Percentiles rank a stretch among this genome's conserved stretches.
Evolutionary conservation across 2,888 invertebrate genomes (phyloP).

Genomic region (Silvanus unidentatus): DNA sequence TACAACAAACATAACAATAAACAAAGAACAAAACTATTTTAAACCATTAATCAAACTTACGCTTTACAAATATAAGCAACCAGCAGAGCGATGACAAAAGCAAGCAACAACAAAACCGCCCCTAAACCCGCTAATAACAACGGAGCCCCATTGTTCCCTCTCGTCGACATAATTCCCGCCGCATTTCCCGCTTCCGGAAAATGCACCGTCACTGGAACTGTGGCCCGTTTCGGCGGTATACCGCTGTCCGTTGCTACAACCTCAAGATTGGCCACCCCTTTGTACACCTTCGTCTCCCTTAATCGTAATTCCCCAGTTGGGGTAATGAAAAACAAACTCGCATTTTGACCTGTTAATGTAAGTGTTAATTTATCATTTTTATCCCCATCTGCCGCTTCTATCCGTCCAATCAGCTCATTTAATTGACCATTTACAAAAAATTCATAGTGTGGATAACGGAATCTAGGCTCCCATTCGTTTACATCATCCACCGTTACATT

Average conservation of each 20-base stretch:
- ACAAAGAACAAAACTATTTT: slow-evolving; percentile 1
- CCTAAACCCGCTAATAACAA: slow-evolving; percentile 58
- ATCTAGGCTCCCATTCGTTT: slow-evolving; percentile 91
- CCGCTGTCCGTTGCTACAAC: slow-evolving; percentile 83
- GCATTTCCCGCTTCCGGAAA: slow-evolving; percentile 47
- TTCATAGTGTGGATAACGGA: slow-evolving; percentile 82
- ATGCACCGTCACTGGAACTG: slow-evolving; percentile 63
- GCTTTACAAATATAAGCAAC: slow-evolving; percentile 72
- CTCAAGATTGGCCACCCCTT: slow-evolving; percentile 62
- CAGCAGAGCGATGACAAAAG: slow-evolving; percentile 68
- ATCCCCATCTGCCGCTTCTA: slow-evolving; percentile 87
- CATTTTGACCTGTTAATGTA: slow-evolving; percentile 50
- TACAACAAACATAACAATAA: slow-evolving; percentile 11
- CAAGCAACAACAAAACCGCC: slow-evolving; percentile 65
- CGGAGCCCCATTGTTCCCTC: slow-evolving; percentile 35
- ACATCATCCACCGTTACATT: slow-evolving; percentile 78
- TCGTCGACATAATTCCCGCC: slow-evolving; percentile 31
- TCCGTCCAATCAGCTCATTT: slow-evolving; percentile 52
- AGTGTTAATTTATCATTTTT: slow-evolving; percentile 66
- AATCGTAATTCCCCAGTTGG: slow-evolving; percentile 63
- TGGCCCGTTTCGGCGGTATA: slow-evolving; percentile 70
- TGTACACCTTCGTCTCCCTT: slow-evolving; percentile 39
- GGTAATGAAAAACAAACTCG: slow-evolving; percentile 55
- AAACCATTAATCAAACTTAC: slow-evolving; percentile 45
- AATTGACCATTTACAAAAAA: slow-evolving; percentile 53